Conservation (phyloP, 2,888 invertebrate species). For the Amiota communis region DNA sequence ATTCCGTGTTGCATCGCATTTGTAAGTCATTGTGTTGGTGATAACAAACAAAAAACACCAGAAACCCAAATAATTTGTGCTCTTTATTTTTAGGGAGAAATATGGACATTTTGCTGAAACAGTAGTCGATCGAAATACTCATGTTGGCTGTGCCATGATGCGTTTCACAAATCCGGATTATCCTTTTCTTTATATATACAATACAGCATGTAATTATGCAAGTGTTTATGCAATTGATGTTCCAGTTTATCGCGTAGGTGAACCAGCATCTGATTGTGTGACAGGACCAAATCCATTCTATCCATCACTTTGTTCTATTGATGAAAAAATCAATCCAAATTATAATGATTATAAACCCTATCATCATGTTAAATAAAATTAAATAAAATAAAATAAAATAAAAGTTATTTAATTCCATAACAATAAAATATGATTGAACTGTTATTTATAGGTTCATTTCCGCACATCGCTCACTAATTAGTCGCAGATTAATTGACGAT, state of each 20-base stretch:
- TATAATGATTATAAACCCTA: constrained; percentile 49
- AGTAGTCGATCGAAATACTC: constrained; percentile 69
- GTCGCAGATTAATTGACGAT: background rate
- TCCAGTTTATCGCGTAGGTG: constrained; percentile 66
- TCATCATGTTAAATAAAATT: constrained; percentile 1
- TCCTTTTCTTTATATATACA: constrained; percentile 64
- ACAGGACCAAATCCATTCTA: constrained; percentile 66
- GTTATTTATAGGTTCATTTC: constrained; percentile 2
- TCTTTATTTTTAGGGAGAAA: constrained; percentile 56
- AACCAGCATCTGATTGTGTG: constrained; percentile 66
- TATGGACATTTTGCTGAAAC: constrained; percentile 72
- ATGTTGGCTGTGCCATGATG: constrained; percentile 71
- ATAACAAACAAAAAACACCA: background rate
- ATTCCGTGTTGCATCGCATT: constrained; percentile 63
- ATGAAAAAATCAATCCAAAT: constrained; percentile 70
- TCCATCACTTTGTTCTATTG: constrained; percentile 66
- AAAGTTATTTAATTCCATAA: background rate
- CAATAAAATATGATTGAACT: background rate
- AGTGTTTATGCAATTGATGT: constrained; percentile 67
- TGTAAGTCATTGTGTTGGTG: constrained; percentile 58
- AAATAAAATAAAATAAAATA: constrained; percentile 1
- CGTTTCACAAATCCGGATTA: constrained; percentile 66
- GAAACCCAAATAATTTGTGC: background rate
- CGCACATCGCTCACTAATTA: constrained; percentile 14
- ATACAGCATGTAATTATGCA: constrained; percentile 71